phyloP scores from a whole-genome alignment of 1,140 invertebrate genomes.

The Caenorhabditis tropicalis region DNA sequence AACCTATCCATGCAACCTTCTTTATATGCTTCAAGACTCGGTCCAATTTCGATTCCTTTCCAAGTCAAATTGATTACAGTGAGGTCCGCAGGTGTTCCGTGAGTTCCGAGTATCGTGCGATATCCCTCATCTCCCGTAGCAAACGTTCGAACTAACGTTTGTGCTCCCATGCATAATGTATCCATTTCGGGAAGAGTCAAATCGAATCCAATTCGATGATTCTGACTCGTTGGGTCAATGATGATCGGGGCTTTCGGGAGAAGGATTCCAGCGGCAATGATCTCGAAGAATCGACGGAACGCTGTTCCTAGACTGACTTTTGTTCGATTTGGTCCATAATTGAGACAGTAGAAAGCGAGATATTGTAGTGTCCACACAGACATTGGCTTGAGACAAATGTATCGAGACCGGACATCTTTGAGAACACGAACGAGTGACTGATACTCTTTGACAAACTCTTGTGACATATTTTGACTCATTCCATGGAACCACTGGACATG shows the following conservation, averaged over 20 bases:
- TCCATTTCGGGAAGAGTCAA: neutral
- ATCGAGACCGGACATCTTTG: neutral
- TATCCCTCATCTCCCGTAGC: slow-evolving; percentile 11
- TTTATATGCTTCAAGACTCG: neutral
- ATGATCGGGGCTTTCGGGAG: neutral
- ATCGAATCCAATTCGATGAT: slow-evolving; percentile 25
- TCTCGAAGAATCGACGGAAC: slow-evolving; percentile 1
- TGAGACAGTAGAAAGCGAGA: neutral
- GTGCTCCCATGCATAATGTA: neutral
- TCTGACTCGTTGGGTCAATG: neutral
- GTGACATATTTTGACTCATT: neutral
- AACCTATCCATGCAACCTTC: neutral
- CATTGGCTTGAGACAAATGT: neutral
- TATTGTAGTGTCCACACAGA: neutral
- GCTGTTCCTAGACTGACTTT: neutral
- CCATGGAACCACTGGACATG: neutral
- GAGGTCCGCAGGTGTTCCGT: neutral
- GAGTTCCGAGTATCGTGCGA: neutral
- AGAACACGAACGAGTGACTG: neutral
- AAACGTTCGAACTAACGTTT: neutral
- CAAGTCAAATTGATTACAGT: neutral
- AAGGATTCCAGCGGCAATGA: neutral
- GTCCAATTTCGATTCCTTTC: slow-evolving; percentile 2
- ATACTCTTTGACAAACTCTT: neutral
- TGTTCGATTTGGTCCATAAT: neutral